phyloP scores from a whole-genome alignment of 1,140 invertebrate genomes.

The Drosophila paulistorum region DNA sequence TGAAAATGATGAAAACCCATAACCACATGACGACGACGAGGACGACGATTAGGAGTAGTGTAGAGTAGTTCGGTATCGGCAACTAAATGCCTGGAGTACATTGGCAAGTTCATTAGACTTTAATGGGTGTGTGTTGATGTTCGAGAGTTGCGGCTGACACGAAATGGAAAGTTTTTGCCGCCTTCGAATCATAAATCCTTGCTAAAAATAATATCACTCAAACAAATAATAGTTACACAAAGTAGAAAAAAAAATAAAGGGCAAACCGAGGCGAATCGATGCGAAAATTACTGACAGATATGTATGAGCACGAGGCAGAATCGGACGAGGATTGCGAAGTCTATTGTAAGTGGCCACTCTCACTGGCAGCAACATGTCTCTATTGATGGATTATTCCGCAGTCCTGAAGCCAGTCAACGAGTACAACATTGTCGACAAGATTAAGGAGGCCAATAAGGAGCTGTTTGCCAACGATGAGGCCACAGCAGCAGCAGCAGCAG shows the following conservation, averaged over 20 bases:
- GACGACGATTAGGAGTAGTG: neutral
- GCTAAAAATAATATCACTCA: slow-evolving; percentile 61
- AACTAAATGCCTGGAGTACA: slow-evolving; percentile 46
- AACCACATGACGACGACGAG: slow-evolving; percentile 47
- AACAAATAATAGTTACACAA: neutral
- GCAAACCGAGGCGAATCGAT: slow-evolving; percentile 31
- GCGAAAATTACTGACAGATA: slow-evolving; percentile 59
- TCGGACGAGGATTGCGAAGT: slow-evolving; percentile 97
- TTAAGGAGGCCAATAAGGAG: slow-evolving; percentile 81
- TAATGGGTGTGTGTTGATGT: slow-evolving; percentile 43
- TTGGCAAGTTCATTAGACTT: slow-evolving; percentile 76
- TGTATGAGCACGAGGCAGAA: slow-evolving; percentile 94
- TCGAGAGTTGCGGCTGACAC: slow-evolving; percentile 40
- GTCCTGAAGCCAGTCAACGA: slow-evolving; percentile 81
- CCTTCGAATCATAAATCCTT: slow-evolving; percentile 55
- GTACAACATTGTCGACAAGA: slow-evolving; percentile 82
- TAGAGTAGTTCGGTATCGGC: no score
- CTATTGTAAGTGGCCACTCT: slow-evolving; percentile 68
- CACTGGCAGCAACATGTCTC: slow-evolving; percentile 43
- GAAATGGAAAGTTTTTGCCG: slow-evolving; percentile 72
- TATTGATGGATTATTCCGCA: slow-evolving; percentile 67
- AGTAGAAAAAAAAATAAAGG: neutral
- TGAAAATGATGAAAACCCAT: slow-evolving; percentile 54
- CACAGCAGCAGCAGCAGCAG: slow-evolving; percentile 3
- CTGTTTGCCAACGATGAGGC: slow-evolving; percentile 55